Percentiles rank a stretch among this genome's conserved stretches.
Evolutionary conservation across 2,888 invertebrate species (phyloP).

Genomic region (Drosophila hawaiiensis): DNA sequence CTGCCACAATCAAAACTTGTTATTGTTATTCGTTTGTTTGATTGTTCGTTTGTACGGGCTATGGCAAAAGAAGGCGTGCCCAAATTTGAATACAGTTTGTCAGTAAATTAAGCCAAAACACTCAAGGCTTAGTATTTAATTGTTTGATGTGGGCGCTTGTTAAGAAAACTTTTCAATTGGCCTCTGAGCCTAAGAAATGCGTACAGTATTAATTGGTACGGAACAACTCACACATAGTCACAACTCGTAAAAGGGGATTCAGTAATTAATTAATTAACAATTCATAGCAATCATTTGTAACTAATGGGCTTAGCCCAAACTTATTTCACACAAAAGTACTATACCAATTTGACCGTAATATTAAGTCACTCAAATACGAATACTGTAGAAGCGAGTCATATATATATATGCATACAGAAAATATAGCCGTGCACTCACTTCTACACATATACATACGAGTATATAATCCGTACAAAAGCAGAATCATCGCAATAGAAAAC

Average conservation of each 20-base stretch:
- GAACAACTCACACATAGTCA: background rate
- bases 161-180: constrained; percentile 45
- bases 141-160: constrained; percentile 20
- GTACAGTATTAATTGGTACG: background rate
- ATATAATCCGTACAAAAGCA: background rate
- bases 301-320: background rate
- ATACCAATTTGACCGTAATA: background rate
- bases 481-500: background rate
- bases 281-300: background rate
- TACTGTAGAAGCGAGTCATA: background rate
- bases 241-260: background rate
- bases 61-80: constrained; percentile 31
- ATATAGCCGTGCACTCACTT: too few species aligned
- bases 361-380: background rate
- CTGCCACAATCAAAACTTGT: constrained; percentile 36
- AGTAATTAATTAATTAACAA: constrained; percentile 4
- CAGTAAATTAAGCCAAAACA: constrained; percentile 50
- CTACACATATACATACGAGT: background rate
- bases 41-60: background rate
- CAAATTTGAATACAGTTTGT: constrained; percentile 55
- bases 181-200: constrained; percentile 6
- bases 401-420: background rate
- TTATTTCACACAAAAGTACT: background rate
- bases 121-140: constrained; percentile 5
- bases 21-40: constrained; percentile 19